Conservation (phyloP, 2,113 vertebrate species). For the Neogale vison region DNA sequence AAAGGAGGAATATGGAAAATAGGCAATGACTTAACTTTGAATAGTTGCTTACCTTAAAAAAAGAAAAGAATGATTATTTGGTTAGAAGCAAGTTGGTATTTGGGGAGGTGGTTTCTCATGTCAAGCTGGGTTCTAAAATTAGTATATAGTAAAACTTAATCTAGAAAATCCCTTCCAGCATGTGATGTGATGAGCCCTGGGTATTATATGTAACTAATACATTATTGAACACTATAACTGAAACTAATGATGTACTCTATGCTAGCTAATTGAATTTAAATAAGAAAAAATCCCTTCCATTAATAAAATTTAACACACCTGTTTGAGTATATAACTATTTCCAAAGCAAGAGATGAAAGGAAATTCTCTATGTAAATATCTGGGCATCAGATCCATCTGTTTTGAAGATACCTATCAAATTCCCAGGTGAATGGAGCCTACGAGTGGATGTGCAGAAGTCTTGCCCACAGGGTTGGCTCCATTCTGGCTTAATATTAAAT, state of each 20-base stretch:
- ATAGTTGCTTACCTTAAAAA: not conserved
- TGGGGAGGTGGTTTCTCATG: not conserved
- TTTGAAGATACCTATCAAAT: not conserved
- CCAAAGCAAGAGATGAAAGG: not conserved
- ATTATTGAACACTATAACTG: not conserved
- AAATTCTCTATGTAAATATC: not conserved
- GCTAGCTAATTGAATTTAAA: not conserved
- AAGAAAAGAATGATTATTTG: not conserved
- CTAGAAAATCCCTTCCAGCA: not conserved
- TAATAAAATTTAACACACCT: not conserved
- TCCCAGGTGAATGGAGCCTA: not conserved
- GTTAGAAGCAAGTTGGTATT: not conserved
- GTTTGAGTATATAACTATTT: not conserved
- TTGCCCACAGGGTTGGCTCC: not conserved
- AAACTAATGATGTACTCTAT: not conserved
- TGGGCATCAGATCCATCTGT: not conserved
- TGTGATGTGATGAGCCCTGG: not conserved
- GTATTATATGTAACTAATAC: not conserved
- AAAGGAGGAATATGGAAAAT: not conserved
- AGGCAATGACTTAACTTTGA: not conserved
- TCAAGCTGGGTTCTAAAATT: not conserved
- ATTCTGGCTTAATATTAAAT: not conserved
- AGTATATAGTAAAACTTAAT: not conserved
- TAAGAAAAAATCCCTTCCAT: not conserved
- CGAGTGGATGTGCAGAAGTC: accelerated